Percentiles rank a stretch among this genome's conserved stretches.
These are phyloP conservation scores for Pyrocephalus nanus DNA, from an alignment of 2,797 vertebrate species.

Conservation along the genomic window DNA sequence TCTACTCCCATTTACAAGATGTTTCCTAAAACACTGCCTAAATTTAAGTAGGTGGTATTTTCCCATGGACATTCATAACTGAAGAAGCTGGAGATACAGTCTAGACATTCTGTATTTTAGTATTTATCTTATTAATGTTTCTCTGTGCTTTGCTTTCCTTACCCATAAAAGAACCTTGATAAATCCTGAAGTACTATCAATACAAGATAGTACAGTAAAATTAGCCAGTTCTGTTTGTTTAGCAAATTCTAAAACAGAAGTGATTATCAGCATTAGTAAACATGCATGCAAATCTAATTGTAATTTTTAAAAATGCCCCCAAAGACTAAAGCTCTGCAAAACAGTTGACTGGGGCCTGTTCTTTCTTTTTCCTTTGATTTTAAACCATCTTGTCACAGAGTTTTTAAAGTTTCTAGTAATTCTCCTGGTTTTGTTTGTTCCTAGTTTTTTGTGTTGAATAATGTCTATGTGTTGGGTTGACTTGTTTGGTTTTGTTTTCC, in stretches of 20 bases:
- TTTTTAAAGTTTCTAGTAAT: neutral
- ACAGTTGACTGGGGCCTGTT: accelerated
- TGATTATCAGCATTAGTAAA: neutral
- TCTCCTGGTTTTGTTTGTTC: neutral
- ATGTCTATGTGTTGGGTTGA: accelerated
- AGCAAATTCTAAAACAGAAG: neutral
- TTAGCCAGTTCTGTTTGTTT: neutral
- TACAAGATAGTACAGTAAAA: neutral
- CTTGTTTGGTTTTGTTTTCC: neutral
- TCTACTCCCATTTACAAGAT: neutral
- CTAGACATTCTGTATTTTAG: neutral
- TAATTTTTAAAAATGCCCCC: neutral
- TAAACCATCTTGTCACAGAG: neutral
- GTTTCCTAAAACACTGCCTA: neutral
- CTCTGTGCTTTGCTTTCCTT: neutral
- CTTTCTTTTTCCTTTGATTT: neutral
- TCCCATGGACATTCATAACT: neutral
- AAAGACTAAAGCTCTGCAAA: neutral
- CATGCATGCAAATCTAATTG: neutral
- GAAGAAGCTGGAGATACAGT: neutral
- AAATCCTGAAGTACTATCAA: neutral
- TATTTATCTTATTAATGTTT: neutral
- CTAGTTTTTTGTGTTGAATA: neutral
- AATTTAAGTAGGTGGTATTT: neutral
- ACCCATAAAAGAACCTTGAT: neutral